Evolutionary conservation across 2,797 vertebrate genomes (phyloP).

Genomic region (Liasis olivaceus): DNA sequence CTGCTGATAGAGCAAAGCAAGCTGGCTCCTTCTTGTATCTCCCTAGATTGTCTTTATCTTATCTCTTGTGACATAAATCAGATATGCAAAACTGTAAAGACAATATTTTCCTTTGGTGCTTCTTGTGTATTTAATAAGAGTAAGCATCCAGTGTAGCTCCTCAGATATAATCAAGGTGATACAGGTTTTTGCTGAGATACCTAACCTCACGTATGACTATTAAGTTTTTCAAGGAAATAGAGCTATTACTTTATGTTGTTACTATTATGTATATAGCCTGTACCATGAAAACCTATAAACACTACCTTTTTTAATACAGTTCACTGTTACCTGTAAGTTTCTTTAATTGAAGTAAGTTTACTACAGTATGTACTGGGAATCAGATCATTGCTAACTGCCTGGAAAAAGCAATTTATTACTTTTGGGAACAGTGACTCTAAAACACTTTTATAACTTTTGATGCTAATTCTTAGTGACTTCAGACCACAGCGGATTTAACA

Average conservation of each 20-base stretch:
- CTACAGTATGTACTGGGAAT: not conserved
- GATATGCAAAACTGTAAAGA: not conserved
- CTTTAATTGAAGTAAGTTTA: conserved; percentile 5
- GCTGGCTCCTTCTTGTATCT: not conserved
- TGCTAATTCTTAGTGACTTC: conserved; percentile 18
- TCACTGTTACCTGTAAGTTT: not conserved
- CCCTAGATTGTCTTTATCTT: not conserved
- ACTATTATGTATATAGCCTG: not conserved
- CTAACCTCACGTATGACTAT: not conserved
- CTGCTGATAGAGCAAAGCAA: not conserved
- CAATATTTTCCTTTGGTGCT: not conserved
- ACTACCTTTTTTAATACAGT: not conserved
- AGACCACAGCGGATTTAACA: conserved; percentile 16
- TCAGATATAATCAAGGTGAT: not conserved
- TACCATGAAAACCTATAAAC: not conserved
- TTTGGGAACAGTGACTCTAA: not conserved
- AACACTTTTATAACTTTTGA: conserved; percentile 31
- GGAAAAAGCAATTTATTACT: conserved; percentile 19
- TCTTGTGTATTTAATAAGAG: not conserved
- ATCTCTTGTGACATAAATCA: not conserved
- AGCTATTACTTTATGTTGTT: not conserved
- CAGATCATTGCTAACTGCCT: conserved; percentile 13
- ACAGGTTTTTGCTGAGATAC: not conserved
- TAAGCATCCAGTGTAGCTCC: not conserved
- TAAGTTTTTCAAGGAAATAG: not conserved